Conservation (phyloP, 2,797 vertebrate species). For the Sebastes steindachneri region DNA sequence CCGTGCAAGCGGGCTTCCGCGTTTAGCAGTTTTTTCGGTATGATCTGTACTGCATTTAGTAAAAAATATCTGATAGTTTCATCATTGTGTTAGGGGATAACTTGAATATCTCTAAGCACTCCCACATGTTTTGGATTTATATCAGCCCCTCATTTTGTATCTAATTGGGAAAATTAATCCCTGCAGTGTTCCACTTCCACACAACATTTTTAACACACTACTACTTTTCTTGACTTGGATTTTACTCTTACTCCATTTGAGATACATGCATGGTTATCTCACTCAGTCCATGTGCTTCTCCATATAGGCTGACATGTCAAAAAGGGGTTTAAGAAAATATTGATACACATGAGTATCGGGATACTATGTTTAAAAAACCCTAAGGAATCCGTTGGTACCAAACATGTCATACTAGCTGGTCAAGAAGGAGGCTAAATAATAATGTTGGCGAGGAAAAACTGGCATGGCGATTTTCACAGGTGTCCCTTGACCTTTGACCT, state of each 20-base stretch:
- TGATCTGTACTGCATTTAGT: not conserved
- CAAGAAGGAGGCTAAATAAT: too few relatives aligned
- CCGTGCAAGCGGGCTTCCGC: not conserved
- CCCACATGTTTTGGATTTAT: not conserved
- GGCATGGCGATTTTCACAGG: too few relatives aligned
- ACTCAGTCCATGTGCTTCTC: not conserved
- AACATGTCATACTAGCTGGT: too few relatives aligned
- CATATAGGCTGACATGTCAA: not conserved
- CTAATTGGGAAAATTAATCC: not conserved
- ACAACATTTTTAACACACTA: not conserved
- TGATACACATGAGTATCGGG: too few relatives aligned
- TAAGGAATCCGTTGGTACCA: too few relatives aligned
- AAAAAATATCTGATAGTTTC: not conserved
- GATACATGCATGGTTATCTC: not conserved
- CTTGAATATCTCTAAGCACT: not conserved
- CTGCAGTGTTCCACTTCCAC: not conserved
- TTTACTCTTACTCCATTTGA: not conserved
- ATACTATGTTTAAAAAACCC: not conserved
- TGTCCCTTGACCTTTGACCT: too few relatives aligned
- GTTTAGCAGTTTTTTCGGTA: conserved; percentile 10
- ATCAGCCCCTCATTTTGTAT: not conserved
- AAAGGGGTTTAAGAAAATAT: too few relatives aligned
- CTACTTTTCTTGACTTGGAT: not conserved
- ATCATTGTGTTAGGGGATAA: not conserved
- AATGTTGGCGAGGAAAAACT: too few relatives aligned